Conservation (phyloP, 1,140 invertebrate species). For the Lamellibrachia luymesi region DNA sequence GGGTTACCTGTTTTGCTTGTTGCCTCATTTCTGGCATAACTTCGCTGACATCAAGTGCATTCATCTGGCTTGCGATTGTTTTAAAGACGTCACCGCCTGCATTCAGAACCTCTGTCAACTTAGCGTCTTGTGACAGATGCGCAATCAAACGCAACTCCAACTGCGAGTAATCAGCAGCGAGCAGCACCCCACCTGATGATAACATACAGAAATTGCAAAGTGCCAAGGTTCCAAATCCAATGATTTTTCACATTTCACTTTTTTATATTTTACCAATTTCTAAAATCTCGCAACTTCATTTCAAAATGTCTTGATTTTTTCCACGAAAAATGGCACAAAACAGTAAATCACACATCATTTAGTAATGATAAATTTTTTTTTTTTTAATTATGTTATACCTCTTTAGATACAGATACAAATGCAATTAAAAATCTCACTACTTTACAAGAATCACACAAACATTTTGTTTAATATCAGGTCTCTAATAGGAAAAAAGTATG, state of each 20-base stretch:
- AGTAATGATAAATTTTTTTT: too few species aligned
- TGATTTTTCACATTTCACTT: not conserved
- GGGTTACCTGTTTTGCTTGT: slow-evolving; percentile 70
- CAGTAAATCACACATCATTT: too few species aligned
- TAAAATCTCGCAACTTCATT: not conserved
- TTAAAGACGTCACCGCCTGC: slow-evolving; percentile 80
- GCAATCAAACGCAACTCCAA: slow-evolving; percentile 90
- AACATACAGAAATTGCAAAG: not conserved
- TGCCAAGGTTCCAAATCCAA: not conserved
- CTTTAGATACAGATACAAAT: too few species aligned
- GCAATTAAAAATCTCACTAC: too few species aligned
- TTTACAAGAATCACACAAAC: too few species aligned
- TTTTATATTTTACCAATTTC: too few species aligned
- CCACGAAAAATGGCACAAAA: too few species aligned
- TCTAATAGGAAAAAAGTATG: too few species aligned
- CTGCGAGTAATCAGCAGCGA: slow-evolving; percentile 95
- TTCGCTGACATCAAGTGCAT: slow-evolving; percentile 65
- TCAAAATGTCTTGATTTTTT: not conserved
- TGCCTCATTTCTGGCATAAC: slow-evolving; percentile 75
- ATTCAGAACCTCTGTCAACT: slow-evolving; percentile 71
- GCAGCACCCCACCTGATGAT: slow-evolving; percentile 60
- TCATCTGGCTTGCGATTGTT: slow-evolving; percentile 81
- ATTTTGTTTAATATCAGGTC: too few species aligned
- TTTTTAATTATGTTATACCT: too few species aligned
- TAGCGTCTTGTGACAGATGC: slow-evolving; percentile 80